Conservation (phyloP, 1,140 invertebrate genomes). For the Agrypnia vestita region DNA sequence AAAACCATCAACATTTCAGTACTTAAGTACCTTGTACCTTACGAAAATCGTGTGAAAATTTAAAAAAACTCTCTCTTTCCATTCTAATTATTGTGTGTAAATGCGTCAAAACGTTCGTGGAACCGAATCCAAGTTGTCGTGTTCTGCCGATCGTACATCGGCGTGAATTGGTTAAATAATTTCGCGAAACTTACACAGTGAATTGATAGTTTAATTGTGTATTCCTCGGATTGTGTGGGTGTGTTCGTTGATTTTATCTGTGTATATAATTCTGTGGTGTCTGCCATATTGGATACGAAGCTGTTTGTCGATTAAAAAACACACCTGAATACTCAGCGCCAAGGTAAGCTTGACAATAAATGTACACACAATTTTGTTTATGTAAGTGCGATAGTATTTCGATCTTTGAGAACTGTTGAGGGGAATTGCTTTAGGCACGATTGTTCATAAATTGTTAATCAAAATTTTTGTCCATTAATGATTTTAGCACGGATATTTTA, state of each 20-base stretch:
- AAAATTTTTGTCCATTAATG: too few relatives aligned
- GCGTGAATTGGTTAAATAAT: neutral
- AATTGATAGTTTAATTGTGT: slow-evolving; percentile 7
- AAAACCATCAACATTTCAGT: too few relatives aligned
- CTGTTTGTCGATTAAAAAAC: slow-evolving; percentile 9
- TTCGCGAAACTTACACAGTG: neutral
- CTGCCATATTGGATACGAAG: slow-evolving; percentile 22
- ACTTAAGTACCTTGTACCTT: too few relatives aligned
- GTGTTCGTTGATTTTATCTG: slow-evolving; percentile 8
- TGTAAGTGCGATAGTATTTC: neutral
- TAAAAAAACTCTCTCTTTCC: slow-evolving; percentile 6
- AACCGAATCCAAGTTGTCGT: neutral
- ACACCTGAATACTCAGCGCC: slow-evolving; percentile 3
- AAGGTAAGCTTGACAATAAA: slow-evolving; percentile 15
- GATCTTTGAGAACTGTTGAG: too few relatives aligned
- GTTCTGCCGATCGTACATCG: neutral
- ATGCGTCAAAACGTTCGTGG: neutral
- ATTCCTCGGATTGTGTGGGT: slow-evolving; percentile 8
- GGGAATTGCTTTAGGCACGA: too few relatives aligned
- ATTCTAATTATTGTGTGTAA: neutral
- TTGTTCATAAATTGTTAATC: too few relatives aligned
- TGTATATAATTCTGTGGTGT: slow-evolving; percentile 26
- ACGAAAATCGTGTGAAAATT: slow-evolving; percentile 12
- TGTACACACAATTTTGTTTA: slow-evolving; percentile 10
- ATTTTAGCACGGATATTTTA: too few relatives aligned